These are phyloP conservation scores for Climacteris rufus DNA, from an alignment of 2,113 vertebrate species.

Conservation along the genomic window DNA sequence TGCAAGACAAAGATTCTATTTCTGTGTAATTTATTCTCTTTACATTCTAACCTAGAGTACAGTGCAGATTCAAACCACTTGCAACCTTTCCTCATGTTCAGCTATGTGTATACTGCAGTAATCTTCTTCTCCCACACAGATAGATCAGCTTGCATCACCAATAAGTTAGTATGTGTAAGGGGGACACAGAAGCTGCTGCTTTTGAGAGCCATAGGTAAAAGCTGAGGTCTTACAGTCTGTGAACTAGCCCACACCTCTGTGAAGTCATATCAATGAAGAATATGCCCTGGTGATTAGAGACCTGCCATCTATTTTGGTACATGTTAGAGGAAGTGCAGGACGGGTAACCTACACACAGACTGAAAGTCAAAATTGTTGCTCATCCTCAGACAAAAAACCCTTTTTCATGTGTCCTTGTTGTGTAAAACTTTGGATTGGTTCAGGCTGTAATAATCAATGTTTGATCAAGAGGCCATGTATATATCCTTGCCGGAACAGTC, in stretches of 20 bases:
- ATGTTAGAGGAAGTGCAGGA: neutral
- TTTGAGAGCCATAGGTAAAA: neutral
- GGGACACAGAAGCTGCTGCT: neutral
- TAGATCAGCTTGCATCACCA: neutral
- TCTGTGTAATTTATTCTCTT: neutral
- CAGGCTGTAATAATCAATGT: neutral
- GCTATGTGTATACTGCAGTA: neutral
- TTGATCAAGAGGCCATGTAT: neutral
- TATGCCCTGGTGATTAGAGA: neutral
- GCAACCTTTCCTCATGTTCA: neutral
- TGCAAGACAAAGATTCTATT: neutral
- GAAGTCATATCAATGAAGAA: neutral
- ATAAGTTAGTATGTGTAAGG: neutral
- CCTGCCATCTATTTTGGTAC: neutral
- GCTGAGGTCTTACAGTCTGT: neutral
- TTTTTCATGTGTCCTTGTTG: neutral
- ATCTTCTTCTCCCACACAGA: neutral
- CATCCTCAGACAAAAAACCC: neutral
- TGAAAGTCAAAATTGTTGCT: neutral
- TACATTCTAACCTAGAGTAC: neutral
- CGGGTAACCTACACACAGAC: neutral
- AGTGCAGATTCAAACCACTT: neutral
- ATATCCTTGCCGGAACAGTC: neutral
- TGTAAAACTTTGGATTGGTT: neutral
- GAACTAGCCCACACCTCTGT: neutral